Base-by-base conservation (phyloP, 2,113 vertebrate genomes). In the Aegotheles bennettii region DNA sequence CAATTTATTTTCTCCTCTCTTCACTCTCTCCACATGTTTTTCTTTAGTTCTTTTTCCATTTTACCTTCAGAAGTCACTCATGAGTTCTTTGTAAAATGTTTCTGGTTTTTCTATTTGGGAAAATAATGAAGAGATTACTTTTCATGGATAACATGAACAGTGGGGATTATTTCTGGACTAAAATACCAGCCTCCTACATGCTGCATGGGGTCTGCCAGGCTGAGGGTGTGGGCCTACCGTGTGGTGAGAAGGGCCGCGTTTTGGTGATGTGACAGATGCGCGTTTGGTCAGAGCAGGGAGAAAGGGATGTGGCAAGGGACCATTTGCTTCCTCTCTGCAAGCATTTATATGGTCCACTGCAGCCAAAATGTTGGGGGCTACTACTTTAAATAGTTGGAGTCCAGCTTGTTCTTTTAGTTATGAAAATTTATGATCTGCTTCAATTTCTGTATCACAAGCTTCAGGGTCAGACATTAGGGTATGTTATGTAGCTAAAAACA, bases 401-500 rank as follows among this genome's bases (percentile, higher is more conserved):
- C 42, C 19, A 61, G 31, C 50, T 83, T 61, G 25, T 50, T 89
- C 69, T 68, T 54, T 12, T 20, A 29, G 35, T 75, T 60, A 24
- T 7, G 61, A 64, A 81, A 60, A 75, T 45, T 29, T 0, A 0
- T 53, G 24, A 42, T 84, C 54, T 48, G 31, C 50, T 95, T 93
- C 6, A 11, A 94, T 86, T 91, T 70, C 79, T 88, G 20, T 81
- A 77, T 88, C 60, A 33, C 38, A 40, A 17, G 33, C 80, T 80
- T 25, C 9, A 2, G 71, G 42, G 50, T 85, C 71, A 95, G 74
- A 60, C 38, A 4, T n/a, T 35, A 56, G 83, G 76, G 74, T 95
- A 75, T 92, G 81, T 93, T 93, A 35, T 53, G 45, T 80, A 89
- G 92, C 88, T 94, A 78, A 96, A 95, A 94, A 84, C 91, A 95